phyloP scores from a whole-genome alignment of 2,888 invertebrate genomes.

The Rhagonycha fulva region DNA sequence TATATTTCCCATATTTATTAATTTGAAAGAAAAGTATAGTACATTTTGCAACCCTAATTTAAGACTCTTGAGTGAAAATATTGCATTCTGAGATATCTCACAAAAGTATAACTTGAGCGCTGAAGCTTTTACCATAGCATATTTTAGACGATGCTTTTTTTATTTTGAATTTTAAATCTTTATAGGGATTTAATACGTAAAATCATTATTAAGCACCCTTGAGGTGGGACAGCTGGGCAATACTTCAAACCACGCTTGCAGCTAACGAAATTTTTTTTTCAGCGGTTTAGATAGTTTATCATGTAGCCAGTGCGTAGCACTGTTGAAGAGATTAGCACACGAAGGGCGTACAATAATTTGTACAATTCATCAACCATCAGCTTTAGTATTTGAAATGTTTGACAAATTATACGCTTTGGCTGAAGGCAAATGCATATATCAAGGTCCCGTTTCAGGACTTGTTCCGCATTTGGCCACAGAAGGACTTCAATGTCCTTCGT shows the following conservation, averaged over 20 bases:
- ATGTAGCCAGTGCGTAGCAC: slow-evolving; percentile 79
- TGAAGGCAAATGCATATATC: slow-evolving; percentile 82
- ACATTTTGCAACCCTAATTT: too few species aligned
- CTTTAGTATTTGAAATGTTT: slow-evolving; percentile 90
- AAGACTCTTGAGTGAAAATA: too few species aligned
- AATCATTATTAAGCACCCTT: too few species aligned
- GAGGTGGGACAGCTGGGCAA: too few species aligned
- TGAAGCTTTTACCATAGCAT: too few species aligned
- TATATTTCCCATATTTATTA: neutral
- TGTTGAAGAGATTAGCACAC: slow-evolving; percentile 79
- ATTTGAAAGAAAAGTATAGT: too few species aligned
- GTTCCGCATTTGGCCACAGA: slow-evolving; percentile 78
- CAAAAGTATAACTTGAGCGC: too few species aligned
- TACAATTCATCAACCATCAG: slow-evolving; percentile 94
- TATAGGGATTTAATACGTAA: too few species aligned
- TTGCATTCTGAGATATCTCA: too few species aligned
- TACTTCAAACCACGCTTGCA: too few species aligned
- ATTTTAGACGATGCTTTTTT: too few species aligned
- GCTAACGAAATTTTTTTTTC: slow-evolving; percentile 43
- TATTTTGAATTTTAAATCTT: too few species aligned
- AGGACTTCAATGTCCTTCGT: slow-evolving; percentile 82
- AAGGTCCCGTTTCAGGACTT: slow-evolving; percentile 73
- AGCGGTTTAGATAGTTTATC: slow-evolving; percentile 90
- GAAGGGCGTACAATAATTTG: slow-evolving; percentile 89
- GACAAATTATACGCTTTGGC: slow-evolving; percentile 86